A percentile compares a stretch with the other conserved stretches of the same genome.
These are phyloP conservation scores for Calidris pugnax DNA, from an alignment of 2,113 vertebrate genomes.

Conservation along the genomic window DNA sequence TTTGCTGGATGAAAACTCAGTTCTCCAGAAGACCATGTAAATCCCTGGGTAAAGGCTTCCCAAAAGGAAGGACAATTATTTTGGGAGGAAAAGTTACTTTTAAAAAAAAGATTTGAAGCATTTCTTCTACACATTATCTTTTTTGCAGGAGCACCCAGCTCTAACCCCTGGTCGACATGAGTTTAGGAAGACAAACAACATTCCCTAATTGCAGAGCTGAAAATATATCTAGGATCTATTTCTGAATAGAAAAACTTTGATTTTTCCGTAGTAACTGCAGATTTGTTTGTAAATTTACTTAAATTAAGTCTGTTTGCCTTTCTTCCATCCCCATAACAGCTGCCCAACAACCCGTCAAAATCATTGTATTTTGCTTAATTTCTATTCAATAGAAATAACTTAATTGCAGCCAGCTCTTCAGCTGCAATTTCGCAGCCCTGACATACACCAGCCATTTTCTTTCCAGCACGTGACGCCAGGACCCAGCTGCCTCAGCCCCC, in stretches of 20 bases:
- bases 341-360: conserved; percentile 31
- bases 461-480: conserved; percentile 38
- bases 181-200: background rate
- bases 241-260: background rate
- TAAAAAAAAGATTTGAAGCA: background rate
- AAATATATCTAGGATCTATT: background rate
- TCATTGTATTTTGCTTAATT: conserved; percentile 40
- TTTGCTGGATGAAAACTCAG: background rate
- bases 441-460: conserved; percentile 69
- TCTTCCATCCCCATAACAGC: conserved; percentile 13
- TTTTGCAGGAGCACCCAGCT: background rate
- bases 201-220: background rate
- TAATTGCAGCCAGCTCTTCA: conserved; percentile 59
- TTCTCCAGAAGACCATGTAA: background rate
- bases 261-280: conserved; percentile 21
- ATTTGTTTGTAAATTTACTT: conserved; percentile 50
- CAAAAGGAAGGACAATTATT: background rate
- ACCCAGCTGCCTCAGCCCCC: conserved; percentile 51
- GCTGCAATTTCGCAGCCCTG: conserved; percentile 56
- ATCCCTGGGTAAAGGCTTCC: background rate
- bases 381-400: conserved; percentile 47
- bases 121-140: background rate
- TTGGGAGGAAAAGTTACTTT: background rate
- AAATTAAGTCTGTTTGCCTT: conserved; percentile 37
- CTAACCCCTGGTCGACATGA: background rate